Percentiles rank a stretch among this genome's conserved stretches.
phyloP scores from a whole-genome alignment of 2,797 vertebrate species.

The Pyrocephalus nanus region DNA sequence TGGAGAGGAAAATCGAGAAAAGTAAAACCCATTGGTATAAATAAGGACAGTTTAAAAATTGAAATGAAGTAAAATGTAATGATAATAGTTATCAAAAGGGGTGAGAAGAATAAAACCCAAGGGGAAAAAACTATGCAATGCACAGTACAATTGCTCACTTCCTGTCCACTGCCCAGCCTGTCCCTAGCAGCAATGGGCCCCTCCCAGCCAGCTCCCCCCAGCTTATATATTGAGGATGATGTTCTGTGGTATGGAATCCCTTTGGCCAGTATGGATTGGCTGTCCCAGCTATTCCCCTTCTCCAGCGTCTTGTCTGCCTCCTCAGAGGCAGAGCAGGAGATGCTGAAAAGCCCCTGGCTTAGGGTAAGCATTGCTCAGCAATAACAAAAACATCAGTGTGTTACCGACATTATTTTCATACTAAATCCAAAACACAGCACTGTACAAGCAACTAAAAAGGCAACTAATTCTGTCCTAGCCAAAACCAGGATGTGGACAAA shows the following conservation, averaged over 20 bases:
- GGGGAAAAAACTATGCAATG: neutral
- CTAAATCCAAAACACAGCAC: neutral
- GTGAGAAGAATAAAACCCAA: neutral
- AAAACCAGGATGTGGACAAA: neutral
- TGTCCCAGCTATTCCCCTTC: neutral
- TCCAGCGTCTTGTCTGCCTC: neutral
- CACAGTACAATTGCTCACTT: neutral
- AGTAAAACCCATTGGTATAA: neutral
- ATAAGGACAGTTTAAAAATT: neutral
- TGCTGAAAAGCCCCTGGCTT: neutral
- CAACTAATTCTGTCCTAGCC: neutral
- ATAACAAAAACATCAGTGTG: neutral
- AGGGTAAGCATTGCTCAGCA: neutral
- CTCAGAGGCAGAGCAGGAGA: neutral
- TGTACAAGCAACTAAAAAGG: neutral
- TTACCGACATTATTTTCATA: neutral
- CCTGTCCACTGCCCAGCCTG: neutral
- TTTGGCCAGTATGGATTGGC: neutral
- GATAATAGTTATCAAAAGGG: neutral
- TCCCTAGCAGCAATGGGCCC: neutral
- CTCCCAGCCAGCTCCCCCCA: neutral
- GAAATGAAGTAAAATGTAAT: neutral
- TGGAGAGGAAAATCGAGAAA: rapidly evolving
- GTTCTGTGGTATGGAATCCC: neutral
- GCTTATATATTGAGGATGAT: neutral